Percentiles rank a stretch among this genome's conserved stretches.
Evolutionary conservation across 2,797 vertebrate genomes (phyloP).

Genomic region (Tadarida brasiliensis): DNA sequence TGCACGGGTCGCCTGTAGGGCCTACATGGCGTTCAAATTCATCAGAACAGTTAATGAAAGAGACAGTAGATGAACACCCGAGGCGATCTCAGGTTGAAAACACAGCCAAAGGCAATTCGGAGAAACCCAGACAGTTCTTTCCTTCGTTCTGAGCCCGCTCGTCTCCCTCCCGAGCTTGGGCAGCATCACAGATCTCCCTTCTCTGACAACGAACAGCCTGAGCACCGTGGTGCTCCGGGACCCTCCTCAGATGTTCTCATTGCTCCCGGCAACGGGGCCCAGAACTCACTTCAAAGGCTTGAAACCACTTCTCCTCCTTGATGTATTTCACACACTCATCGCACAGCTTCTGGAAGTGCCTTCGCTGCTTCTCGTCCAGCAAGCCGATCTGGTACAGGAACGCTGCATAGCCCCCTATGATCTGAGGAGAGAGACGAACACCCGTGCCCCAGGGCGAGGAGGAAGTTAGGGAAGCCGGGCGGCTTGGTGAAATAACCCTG

Average conservation of each 20-base stretch:
- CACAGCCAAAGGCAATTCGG: constrained; percentile 80
- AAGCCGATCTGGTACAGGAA: constrained; percentile 90
- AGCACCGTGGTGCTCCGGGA: constrained; percentile 42
- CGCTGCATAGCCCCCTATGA: constrained; percentile 89
- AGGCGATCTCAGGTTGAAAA: constrained; percentile 79
- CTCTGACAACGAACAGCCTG: constrained; percentile 17
- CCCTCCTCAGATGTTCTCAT: constrained; percentile 84
- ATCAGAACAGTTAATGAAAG: constrained; percentile 84
- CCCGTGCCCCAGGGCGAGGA: not conserved
- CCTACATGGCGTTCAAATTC: constrained; percentile 78
- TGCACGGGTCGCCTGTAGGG: constrained; percentile 76
- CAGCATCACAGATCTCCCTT: constrained; percentile 42
- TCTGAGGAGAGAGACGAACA: constrained; percentile 81
- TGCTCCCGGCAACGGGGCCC: constrained; percentile 70
- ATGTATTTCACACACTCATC: constrained; percentile 88
- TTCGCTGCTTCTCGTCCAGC: constrained; percentile 87
- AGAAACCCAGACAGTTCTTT: constrained; percentile 61
- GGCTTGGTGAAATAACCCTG: constrained; percentile 34
- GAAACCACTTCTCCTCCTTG: constrained; percentile 89
- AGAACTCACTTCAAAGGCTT: constrained; percentile 90
- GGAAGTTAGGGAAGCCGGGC: not conserved
- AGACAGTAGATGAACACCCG: constrained; percentile 80
- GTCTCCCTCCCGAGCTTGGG: not conserved
- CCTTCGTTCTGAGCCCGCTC: not conserved
- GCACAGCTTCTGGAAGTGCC: constrained; percentile 88